phyloP scores from a whole-genome alignment of 2,888 invertebrate species.

The Heliconius cydno region DNA sequence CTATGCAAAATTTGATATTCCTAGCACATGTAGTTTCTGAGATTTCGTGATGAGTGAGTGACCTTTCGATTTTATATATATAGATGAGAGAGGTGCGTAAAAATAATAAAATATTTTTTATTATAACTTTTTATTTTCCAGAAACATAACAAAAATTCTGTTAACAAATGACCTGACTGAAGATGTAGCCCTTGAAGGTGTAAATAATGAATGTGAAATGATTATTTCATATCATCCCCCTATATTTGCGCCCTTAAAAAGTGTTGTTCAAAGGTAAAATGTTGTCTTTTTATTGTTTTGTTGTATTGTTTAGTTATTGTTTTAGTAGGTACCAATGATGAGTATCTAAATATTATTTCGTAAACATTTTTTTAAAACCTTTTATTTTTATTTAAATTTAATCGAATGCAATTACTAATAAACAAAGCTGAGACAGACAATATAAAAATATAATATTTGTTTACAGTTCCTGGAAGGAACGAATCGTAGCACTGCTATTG shows the following conservation, averaged over 20 bases:
- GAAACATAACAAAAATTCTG: conserved; percentile 86
- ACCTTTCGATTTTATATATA: too few relatives aligned
- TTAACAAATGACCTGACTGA: conserved; percentile 97
- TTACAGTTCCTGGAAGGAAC: conserved; percentile 89
- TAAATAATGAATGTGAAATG: conserved; percentile 86
- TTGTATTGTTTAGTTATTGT: too few relatives aligned
- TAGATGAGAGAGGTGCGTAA: background rate
- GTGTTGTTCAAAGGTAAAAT: conserved; percentile 89
- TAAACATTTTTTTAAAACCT: background rate
- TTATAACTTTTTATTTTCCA: conserved; percentile 54
- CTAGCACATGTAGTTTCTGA: too few relatives aligned
- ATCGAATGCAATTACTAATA: background rate
- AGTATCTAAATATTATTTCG: too few relatives aligned
- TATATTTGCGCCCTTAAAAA: conserved; percentile 93
- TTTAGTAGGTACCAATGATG: too few relatives aligned
- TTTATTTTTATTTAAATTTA: background rate
- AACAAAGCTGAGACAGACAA: background rate
- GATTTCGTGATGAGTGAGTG: too few relatives aligned
- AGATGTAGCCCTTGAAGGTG: conserved; percentile 92
- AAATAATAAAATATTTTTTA: background rate
- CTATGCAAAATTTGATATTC: too few relatives aligned
- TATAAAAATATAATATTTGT: background rate
- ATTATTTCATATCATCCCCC: conserved; percentile 98
- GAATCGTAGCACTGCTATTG: conserved; percentile 90
- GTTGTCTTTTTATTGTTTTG: background rate